A percentile compares a stretch with the other conserved stretches of the same genome.
These are phyloP conservation scores for Umimayanthus kanabou DNA, from an alignment of 92 coral and sea anemone species.

Conservation along the genomic window DNA sequence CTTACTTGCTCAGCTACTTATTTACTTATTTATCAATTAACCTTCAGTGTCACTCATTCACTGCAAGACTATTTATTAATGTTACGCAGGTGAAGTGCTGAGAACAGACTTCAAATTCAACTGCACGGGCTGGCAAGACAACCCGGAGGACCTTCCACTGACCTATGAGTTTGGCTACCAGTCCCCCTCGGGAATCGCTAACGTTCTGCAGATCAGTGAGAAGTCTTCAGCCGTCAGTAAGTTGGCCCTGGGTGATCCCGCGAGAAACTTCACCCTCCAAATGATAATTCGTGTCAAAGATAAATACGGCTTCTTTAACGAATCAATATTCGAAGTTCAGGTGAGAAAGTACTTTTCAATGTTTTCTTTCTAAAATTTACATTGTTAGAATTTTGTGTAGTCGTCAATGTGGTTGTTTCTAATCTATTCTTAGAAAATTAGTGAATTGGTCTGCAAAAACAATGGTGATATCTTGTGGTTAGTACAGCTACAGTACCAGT, in stretches of 20 bases:
- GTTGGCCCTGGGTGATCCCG: conserved; percentile 34
- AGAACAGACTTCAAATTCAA: conserved; percentile 30
- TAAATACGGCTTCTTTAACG: conserved; percentile 9
- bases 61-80: neutral
- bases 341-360: neutral
- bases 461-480: too few relatives aligned
- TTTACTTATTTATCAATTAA: neutral
- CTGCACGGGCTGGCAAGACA: conserved; percentile 53
- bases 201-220: conserved; percentile 36
- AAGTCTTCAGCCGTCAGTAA: conserved; percentile 33
- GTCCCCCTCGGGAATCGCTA: conserved; percentile 11
- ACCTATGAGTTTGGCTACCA: conserved; percentile 58
- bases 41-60: neutral
- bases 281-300: conserved; percentile 35
- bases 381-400: neutral
- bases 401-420: neutral
- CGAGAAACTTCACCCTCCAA: conserved; percentile 32
- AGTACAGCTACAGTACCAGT: too few relatives aligned
- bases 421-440: too few relatives aligned
- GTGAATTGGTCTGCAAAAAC: too few relatives aligned
- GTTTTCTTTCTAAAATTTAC: too few relatives aligned
- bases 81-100: conserved; percentile 8
- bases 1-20: too few relatives aligned
- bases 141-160: conserved; percentile 46
- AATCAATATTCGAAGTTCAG: conserved; percentile 7